A percentile compares a stretch with the other conserved stretches of the same genome.
Evolutionary conservation across 2,888 invertebrate species (phyloP).

Genomic region (Hydrotaea cyrtoneurina): DNA sequence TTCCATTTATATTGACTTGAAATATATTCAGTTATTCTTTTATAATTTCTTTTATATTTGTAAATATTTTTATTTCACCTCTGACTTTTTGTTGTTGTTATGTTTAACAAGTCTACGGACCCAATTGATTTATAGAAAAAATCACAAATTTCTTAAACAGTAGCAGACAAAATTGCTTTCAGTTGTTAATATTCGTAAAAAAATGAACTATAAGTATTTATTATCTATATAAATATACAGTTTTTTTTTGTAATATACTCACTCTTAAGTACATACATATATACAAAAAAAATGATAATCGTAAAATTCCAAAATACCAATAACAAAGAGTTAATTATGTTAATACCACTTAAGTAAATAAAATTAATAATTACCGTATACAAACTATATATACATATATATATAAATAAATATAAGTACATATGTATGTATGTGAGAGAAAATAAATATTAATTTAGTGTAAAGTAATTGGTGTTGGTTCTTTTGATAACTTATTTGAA

Average conservation of each 20-base stretch:
- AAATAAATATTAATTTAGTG: conserved; percentile 61
- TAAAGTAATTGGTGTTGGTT: conserved; percentile 66
- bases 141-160: neutral
- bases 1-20: no score
- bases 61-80: no score
- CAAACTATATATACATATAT: conserved; percentile 68
- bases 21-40: no score
- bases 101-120: no score
- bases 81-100: no score
- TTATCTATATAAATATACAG: neutral
- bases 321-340: conserved; percentile 47
- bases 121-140: no score
- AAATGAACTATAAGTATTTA: conserved; percentile 3
- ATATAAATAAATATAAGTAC: conserved; percentile 68
- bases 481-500: conserved; percentile 68
- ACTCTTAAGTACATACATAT: conserved; percentile 28
- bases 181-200: neutral
- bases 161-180: neutral
- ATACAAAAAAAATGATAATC: neutral
- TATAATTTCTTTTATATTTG: no score
- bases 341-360: conserved; percentile 56
- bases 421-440: conserved; percentile 30
- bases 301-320: conserved; percentile 18
- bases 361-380: conserved; percentile 15
- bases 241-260: conserved; percentile 18